A percentile compares a stretch with the other conserved stretches of the same genome.
Conservation (phyloP, 2,888 invertebrate genomes). For the Agrochola lota region DNA sequence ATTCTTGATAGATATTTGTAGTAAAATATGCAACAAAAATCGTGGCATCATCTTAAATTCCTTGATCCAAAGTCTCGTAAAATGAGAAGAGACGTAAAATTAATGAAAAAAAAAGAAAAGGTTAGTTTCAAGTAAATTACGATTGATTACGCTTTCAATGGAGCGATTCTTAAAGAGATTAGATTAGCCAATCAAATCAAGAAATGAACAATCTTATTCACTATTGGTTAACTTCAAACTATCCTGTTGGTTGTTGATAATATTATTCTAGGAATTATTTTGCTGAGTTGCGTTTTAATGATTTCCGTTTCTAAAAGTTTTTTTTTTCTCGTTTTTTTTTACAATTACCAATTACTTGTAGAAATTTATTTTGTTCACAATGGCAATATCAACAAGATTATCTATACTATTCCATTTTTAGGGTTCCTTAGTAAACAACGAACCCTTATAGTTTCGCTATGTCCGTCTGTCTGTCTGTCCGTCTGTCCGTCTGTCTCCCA, state of each 20-base stretch:
- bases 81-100: conserved; percentile 37
- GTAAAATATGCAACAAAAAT: background rate
- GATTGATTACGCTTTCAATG: conserved; percentile 62
- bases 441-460: too few species aligned
- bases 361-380: background rate
- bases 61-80: conserved; percentile 18
- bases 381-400: background rate
- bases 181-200: conserved; percentile 69
- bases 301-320: background rate
- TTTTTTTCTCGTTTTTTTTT: background rate
- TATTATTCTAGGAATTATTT: conserved; percentile 63
- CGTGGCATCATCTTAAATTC: conserved; percentile 6
- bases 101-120: conserved; percentile 27
- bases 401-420: background rate
- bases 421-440: too few species aligned
- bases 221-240: conserved; percentile 53
- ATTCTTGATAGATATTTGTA: conserved; percentile 1
- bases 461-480: too few species aligned
- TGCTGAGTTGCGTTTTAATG: conserved; percentile 5
- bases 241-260: conserved; percentile 61
- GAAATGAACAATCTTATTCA: conserved; percentile 66
- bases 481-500: too few species aligned
- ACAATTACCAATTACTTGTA: too few species aligned
- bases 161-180: conserved; percentile 59
- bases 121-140: conserved; percentile 60